Base-by-base conservation (phyloP, 1,140 invertebrate species). In the Drosophila ogumai region DNA sequence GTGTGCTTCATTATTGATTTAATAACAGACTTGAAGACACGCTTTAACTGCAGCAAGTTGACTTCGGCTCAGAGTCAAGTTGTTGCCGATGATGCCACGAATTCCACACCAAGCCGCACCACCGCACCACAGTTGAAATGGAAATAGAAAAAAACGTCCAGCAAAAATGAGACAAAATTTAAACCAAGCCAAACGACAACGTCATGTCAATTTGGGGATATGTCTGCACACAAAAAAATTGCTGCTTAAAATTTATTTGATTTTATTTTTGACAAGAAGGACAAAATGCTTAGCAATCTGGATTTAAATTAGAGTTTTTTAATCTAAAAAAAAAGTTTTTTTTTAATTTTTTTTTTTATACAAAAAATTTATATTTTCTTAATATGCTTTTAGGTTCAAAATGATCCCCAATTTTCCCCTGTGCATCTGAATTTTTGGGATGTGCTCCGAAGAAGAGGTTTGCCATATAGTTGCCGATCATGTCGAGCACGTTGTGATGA, bases 1-100 rank as follows among this genome's bases (percentile, higher is more conserved):
- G 88, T 90, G 87, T 87, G 87, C 87, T 91, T 90, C 87, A 90
- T 91, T 90, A 90, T 90, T 90, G 87, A 90, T 90, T 90, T 90
- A 90, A 90, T 90, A 90, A 90, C 87, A 90, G 80, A 59, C 60
- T 90, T 85, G 86, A 90, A 90, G 86, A 86, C 86, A 90, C 86
- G 86, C 85, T 90, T 90, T 82, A 90, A 74, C 86, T 81, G 79
- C 82, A 79, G 75, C 77, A 69, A 73, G 75, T 72, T 77, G 78
- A 61, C 54, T 58, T 73, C 60, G 44, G 59, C 54, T 75, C 55
- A 75, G 81, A 79, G 71, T 68, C 67, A 57, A 81, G 75, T 81
- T 85, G 74, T 90, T 85, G 85, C 78, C 78, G 79, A 77, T 82
- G 84, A 88, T 87, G 84, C 84, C 75, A 85, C 77, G 69, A 79